Conservation (phyloP, 2,113 vertebrate genomes). For the Entelurus aequoreus region DNA sequence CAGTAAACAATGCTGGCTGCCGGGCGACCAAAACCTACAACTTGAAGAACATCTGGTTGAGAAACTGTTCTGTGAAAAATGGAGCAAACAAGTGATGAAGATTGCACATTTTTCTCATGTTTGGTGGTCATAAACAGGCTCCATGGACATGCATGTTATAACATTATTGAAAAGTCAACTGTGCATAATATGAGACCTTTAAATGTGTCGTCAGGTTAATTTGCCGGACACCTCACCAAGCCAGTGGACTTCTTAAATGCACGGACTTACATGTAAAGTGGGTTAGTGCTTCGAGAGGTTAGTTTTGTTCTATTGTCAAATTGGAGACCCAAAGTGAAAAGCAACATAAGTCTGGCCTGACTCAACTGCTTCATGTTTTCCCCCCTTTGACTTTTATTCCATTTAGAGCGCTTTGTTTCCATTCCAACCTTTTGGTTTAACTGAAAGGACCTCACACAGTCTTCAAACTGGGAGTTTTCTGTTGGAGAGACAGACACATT, state of each 20-base stretch:
- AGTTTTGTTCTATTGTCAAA: conserved; percentile 9
- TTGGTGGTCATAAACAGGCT: no score
- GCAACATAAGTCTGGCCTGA: conserved; percentile 50
- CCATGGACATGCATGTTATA: no score
- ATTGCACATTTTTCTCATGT: no score
- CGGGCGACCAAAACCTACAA: no score
- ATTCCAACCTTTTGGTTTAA: conserved; percentile 32
- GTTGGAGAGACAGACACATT: conserved; percentile 17
- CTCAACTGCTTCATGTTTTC: conserved; percentile 49
- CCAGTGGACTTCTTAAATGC: neutral
- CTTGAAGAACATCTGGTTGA: no score
- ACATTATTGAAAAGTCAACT: no score
- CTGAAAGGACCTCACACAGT: conserved; percentile 18
- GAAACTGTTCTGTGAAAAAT: neutral
- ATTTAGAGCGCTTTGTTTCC: conserved; percentile 43
- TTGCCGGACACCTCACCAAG: conserved; percentile 12
- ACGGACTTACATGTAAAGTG: conserved; percentile 15
- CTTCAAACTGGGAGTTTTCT: conserved; percentile 21
- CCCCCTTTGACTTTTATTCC: conserved; percentile 50
- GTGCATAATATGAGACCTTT: neutral
- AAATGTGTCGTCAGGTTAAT: conserved; percentile 17
- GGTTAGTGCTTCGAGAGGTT: conserved; percentile 14
- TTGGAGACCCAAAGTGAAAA: conserved; percentile 38
- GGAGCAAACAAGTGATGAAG: no score
- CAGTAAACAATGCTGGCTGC: no score